phyloP scores from a whole-genome alignment of 2,797 vertebrate species.

The Enteromius argenteus region DNA sequence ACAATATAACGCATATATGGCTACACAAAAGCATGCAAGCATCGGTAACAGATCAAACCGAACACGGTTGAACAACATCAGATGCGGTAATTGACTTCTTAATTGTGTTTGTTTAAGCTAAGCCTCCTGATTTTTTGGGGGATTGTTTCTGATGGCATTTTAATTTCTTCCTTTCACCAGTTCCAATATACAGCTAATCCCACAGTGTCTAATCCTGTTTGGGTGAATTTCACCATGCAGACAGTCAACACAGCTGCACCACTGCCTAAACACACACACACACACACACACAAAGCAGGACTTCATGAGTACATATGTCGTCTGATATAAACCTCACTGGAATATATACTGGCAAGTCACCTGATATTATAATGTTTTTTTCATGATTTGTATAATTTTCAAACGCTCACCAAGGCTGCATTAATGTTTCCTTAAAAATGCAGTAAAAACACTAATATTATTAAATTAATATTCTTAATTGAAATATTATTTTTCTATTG shows the following conservation, averaged over 20 bases:
- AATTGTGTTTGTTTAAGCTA: constrained; percentile 60
- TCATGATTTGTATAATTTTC: neutral
- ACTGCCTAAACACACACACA: constrained; percentile 22
- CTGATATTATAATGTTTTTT: neutral
- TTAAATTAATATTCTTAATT: neutral
- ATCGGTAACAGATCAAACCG: constrained; percentile 42
- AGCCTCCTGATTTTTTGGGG: constrained; percentile 45
- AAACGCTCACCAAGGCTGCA: neutral
- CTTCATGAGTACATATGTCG: neutral
- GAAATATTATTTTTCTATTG: neutral
- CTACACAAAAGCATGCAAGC: neutral
- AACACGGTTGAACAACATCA: constrained; percentile 23
- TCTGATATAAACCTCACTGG: neutral
- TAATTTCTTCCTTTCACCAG: constrained; percentile 54
- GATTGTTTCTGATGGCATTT: constrained; percentile 57
- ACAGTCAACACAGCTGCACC: constrained; percentile 61
- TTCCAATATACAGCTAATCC: constrained; percentile 60
- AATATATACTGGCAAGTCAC: neutral
- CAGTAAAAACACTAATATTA: neutral
- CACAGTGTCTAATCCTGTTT: constrained; percentile 60
- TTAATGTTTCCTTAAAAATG: neutral
- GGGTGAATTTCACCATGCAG: constrained; percentile 46
- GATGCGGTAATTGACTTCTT: constrained; percentile 51
- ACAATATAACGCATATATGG: neutral
- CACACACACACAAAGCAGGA: neutral